Evolutionary conservation across 2,113 vertebrate genomes (phyloP).

Genomic region (Antigone vipio): DNA sequence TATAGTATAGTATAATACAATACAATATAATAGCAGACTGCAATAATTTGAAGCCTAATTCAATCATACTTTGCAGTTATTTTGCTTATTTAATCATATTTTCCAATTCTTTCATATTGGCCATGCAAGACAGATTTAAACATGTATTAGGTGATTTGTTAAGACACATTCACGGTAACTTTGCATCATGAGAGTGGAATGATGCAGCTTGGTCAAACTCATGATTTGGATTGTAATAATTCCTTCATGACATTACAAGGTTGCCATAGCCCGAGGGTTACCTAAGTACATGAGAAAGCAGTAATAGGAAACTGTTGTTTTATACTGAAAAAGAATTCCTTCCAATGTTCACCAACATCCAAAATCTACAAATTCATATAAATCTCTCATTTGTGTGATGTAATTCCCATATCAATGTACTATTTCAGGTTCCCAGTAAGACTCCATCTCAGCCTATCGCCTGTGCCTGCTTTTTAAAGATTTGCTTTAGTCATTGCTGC

Average conservation of each 20-base stretch:
- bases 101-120: neutral
- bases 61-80: neutral
- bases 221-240: conserved; percentile 6
- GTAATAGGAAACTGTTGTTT: neutral
- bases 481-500: neutral
- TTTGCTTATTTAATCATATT: neutral
- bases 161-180: neutral
- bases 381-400: neutral
- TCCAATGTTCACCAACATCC: neutral
- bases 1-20: neutral
- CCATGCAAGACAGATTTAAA: neutral
- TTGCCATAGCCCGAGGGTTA: neutral
- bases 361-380: neutral
- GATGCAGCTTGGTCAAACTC: conserved; percentile 10
- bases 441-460: neutral
- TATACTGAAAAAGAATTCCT: neutral
- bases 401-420: neutral
- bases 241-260: neutral
- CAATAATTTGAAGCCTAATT: neutral
- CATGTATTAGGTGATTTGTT: neutral
- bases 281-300: neutral
- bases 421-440: neutral
- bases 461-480: neutral
- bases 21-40: neutral
- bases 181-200: neutral